Conservation (phyloP, 2,797 vertebrate genomes). For the Glyptemys insculpta region DNA sequence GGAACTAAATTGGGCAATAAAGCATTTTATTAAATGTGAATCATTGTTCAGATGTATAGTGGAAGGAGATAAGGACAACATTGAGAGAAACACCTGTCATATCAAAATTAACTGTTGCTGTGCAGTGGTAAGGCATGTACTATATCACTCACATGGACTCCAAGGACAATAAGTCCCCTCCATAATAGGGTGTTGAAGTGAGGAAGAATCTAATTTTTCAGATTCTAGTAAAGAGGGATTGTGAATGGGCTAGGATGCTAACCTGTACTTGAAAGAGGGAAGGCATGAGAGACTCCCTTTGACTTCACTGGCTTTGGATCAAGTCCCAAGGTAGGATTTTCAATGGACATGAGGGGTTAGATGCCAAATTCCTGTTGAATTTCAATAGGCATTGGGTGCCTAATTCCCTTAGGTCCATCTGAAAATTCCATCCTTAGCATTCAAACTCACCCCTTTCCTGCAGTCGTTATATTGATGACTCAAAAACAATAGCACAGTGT, state of each 20-base stretch:
- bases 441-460: no score
- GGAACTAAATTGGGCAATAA: not conserved
- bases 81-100: not conserved
- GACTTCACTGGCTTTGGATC: not conserved
- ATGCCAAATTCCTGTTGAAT: not conserved
- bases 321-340: not conserved
- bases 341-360: not conserved
- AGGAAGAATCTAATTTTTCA: not conserved
- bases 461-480: not conserved
- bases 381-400: not conserved
- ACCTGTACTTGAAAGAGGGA: not conserved
- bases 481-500: not conserved
- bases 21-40: not conserved
- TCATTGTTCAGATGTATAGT: not conserved
- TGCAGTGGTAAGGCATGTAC: not conserved
- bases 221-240: not conserved
- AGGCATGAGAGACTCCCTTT: not conserved
- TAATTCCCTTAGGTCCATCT: not conserved
- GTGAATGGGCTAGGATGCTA: not conserved
- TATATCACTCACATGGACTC: not conserved
- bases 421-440: not conserved
- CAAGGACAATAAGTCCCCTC: not conserved
- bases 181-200: not conserved
- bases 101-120: not conserved
- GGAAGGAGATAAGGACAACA: not conserved